phyloP scores from a whole-genome alignment of 2,888 invertebrate genomes.

The Cabera pusaria region DNA sequence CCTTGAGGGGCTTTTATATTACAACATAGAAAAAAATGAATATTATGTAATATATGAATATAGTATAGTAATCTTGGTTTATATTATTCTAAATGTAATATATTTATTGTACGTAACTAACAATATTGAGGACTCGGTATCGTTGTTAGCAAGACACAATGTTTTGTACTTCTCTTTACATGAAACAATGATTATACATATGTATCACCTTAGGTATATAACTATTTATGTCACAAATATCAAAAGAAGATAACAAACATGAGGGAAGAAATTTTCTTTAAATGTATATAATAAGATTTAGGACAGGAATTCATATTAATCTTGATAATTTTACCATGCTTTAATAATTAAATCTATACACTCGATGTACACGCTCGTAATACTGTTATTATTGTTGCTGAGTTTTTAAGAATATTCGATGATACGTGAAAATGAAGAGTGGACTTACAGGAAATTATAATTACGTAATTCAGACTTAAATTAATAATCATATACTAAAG shows the following conservation, averaged over 20 bases:
- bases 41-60: neutral
- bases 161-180: conserved; percentile 52
- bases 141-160: conserved; percentile 59
- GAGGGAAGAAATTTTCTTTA: too few species aligned
- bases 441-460: conserved; percentile 3
- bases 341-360: too few species aligned
- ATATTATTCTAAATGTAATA: conserved; percentile 4
- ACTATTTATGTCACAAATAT: too few species aligned
- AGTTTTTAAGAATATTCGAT: too few species aligned
- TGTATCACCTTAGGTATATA: too few species aligned
- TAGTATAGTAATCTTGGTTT: conserved; percentile 7
- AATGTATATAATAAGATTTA: too few species aligned
- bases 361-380: too few species aligned
- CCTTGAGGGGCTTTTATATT: conserved; percentile 1
- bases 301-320: too few species aligned
- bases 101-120: conserved; percentile 16
- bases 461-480: conserved; percentile 23
- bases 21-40: neutral
- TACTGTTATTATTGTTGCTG: conserved; percentile 1
- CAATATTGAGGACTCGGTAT: conserved; percentile 27
- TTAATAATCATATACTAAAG: conserved; percentile 19
- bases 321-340: too few species aligned
- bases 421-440: conserved; percentile 4
- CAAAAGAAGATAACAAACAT: too few species aligned
- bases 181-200: conserved; percentile 1